phyloP scores from a whole-genome alignment of 2,797 vertebrate species.

The Allobates femoralis region DNA sequence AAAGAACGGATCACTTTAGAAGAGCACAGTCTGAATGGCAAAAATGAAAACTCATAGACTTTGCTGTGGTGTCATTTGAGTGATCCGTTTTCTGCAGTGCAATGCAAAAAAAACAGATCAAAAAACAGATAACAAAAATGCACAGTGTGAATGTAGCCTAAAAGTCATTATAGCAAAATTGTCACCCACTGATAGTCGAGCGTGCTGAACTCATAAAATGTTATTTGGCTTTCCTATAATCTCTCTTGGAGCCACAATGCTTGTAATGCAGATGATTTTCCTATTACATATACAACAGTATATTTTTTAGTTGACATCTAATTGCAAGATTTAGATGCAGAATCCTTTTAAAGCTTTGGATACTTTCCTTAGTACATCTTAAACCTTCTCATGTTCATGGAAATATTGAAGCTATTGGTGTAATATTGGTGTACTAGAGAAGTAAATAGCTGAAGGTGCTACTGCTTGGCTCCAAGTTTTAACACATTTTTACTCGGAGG shows the following conservation, averaged over 20 bases:
- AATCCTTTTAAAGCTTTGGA: background rate
- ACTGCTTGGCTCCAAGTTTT: conserved; percentile 6
- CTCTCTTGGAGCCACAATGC: background rate
- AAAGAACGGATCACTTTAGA: too few species aligned
- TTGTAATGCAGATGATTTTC: background rate
- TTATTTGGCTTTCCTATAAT: background rate
- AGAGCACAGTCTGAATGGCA: too few species aligned
- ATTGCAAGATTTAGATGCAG: background rate
- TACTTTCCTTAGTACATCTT: conserved; percentile 2
- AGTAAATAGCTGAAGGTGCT: conserved; percentile 35
- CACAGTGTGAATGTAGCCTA: too few species aligned
- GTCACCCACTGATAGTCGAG: too few species aligned
- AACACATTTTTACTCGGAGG: conserved; percentile 9
- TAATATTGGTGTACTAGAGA: conserved; percentile 15
- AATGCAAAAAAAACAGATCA: too few species aligned
- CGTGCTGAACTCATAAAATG: too few species aligned
- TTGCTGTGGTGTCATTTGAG: too few species aligned
- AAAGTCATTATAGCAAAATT: too few species aligned
- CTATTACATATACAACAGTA: background rate
- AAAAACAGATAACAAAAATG: too few species aligned
- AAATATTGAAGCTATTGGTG: conserved; percentile 23
- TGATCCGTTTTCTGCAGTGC: too few species aligned
- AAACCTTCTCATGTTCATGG: conserved; percentile 8
- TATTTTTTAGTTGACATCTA: background rate
- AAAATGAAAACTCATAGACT: too few species aligned